These are phyloP conservation scores for Osmoderma eremita DNA, from an alignment of 2,888 invertebrate genomes.

Conservation along the genomic window DNA sequence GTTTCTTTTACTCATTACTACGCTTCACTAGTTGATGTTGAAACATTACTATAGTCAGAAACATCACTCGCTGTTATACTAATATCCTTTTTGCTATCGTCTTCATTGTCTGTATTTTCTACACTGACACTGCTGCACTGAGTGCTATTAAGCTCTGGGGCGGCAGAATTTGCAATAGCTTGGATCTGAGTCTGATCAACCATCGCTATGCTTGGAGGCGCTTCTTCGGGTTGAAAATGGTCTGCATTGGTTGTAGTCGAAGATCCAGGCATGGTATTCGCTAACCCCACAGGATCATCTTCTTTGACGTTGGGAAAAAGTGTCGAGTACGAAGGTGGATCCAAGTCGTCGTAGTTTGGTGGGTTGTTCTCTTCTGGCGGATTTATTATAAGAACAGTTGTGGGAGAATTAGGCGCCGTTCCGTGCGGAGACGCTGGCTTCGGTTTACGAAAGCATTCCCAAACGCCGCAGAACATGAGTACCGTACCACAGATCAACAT, in stretches of 20 bases:
- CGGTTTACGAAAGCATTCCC: constrained; percentile 64
- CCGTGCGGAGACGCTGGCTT: constrained; percentile 40
- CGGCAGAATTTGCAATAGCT: too few relatives aligned
- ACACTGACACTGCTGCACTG: background rate
- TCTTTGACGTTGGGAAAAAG: constrained; percentile 67
- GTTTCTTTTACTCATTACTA: background rate
- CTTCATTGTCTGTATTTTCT: background rate
- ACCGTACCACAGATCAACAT: constrained; percentile 77
- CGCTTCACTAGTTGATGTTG: too few relatives aligned
- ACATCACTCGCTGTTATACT: constrained; percentile 1
- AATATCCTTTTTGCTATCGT: background rate
- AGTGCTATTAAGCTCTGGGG: too few relatives aligned
- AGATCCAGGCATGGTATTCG: background rate
- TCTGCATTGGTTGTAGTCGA: constrained; percentile 24
- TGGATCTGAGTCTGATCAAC: too few relatives aligned
- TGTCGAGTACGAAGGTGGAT: constrained; percentile 73
- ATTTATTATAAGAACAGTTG: constrained; percentile 57
- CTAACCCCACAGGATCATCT: constrained; percentile 4
- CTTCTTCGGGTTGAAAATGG: constrained; percentile 4
- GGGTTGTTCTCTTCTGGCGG: constrained; percentile 56
- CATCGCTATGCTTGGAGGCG: too few relatives aligned
- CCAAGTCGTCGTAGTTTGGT: constrained; percentile 73
- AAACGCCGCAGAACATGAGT: constrained; percentile 75
- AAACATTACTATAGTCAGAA: background rate
- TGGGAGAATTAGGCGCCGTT: constrained; percentile 46